Base-by-base conservation (phyloP, 2,797 vertebrate species). In the Lateolabrax maculatus region DNA sequence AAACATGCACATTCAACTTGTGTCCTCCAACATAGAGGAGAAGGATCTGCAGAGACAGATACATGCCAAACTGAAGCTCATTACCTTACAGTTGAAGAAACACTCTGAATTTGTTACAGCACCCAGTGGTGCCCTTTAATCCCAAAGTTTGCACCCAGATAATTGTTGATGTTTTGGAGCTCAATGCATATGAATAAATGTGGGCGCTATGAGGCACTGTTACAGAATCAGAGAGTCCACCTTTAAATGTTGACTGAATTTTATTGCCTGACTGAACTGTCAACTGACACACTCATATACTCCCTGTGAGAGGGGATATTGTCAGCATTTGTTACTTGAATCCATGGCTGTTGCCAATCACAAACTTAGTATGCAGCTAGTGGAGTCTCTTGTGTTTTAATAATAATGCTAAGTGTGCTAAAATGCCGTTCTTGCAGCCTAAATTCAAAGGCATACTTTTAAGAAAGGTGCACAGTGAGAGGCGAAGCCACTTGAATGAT, bases 271-370 rank as follows among this genome's bases (percentile, higher is more conserved):
- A 53, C 77, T 75, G 66, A 75, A 52, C 4, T 18, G n/a, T 55
- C 39, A 29, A 29, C 66, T 29, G 56, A 65, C 27, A 2, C 58
- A 12, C 49, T 73, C 65, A 0, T 48, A 49, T 25, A 25, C 25
- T 75, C 31, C 66, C 43, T 21, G n/a, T 9, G 34, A 41, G 58
- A 70, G 25, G 67, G 37, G 55, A 71, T 8, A 4, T 53, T 16
- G 0, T 76, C 36, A 18, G 29, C 55, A 3, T 80, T 72, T 75
- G 57, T 81, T 83, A 73, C 77, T 73, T 82, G 76, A 87, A 83
- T 80, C 51, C 55, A 18, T 36, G 71, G 41, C 57, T 55, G 58
- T 51, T 77, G 70, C 39, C 46, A 60, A 60, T 58, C 25, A 63
- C 53, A 79, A 49, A 53, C 12, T 46, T 65, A 15, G 25, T 18